A percentile compares a stretch with the other conserved stretches of the same genome.
phyloP scores from a whole-genome alignment of 2,888 invertebrate genomes.

The Panopea generosa region DNA sequence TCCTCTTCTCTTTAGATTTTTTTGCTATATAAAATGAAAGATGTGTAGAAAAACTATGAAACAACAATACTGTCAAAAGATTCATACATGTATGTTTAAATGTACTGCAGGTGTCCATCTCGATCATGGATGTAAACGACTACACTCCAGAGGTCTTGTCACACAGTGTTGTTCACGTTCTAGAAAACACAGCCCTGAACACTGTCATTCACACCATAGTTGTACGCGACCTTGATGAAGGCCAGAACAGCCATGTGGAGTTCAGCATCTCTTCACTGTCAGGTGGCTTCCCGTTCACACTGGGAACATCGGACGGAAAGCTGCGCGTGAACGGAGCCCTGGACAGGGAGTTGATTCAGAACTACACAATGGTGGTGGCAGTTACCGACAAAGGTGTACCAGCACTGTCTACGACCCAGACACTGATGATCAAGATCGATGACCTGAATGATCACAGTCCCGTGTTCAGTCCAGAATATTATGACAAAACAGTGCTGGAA shows the following conservation, averaged over 20 bases:
- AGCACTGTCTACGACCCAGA: conserved; percentile 60
- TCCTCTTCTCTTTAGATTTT: no score
- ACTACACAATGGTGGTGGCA: conserved; percentile 75
- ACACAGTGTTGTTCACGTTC: conserved; percentile 89
- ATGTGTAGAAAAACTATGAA: no score
- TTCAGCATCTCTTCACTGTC: conserved; percentile 87
- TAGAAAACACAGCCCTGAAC: conserved; percentile 89
- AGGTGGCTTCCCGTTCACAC: conserved; percentile 89
- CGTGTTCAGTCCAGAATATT: conserved; percentile 89
- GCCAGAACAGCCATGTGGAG: conserved; percentile 91
- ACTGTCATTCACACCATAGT: conserved; percentile 95
- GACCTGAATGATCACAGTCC: conserved; percentile 81
- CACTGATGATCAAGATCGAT: conserved; percentile 66
- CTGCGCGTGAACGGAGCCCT: conserved; percentile 93
- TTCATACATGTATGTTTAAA: no score
- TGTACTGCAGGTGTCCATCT: conserved; percentile 91
- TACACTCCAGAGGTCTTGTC: conserved; percentile 95
- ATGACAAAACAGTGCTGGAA: conserved; percentile 92
- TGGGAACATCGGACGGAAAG: conserved; percentile 95
- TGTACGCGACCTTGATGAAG: conserved; percentile 92
- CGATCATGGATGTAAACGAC: conserved; percentile 94
- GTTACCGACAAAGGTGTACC: conserved; percentile 79
- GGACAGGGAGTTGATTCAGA: conserved; percentile 88
- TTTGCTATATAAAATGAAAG: no score
- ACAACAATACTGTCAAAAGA: no score